Evolutionary conservation across 2,113 vertebrate species (phyloP).

Genomic region (Aphelocoma coerulescens): DNA sequence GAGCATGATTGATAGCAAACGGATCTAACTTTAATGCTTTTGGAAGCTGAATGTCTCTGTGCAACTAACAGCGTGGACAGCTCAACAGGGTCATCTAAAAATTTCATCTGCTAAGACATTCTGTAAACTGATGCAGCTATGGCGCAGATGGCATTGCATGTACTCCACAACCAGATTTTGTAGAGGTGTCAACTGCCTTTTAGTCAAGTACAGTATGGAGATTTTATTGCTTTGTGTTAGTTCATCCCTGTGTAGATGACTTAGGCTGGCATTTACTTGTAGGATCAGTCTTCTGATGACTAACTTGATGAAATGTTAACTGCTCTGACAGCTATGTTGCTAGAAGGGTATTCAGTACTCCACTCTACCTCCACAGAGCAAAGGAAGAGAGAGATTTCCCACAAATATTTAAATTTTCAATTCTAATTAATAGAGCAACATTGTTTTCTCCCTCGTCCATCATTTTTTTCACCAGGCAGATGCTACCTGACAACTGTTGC

Average conservation of each 20-base stretch:
- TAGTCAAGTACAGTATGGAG: not conserved
- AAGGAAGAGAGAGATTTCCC: not conserved
- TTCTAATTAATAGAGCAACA: not conserved
- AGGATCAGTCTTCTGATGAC: not conserved
- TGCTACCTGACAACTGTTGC: not conserved
- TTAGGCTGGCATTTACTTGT: not conserved
- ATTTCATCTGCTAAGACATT: slow-evolving; percentile 6
- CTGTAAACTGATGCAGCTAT: not conserved
- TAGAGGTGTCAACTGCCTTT: not conserved
- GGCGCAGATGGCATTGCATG: not conserved
- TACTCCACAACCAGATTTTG: not conserved
- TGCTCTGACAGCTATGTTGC: not conserved
- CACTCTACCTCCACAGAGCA: not conserved
- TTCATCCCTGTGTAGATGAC: not conserved
- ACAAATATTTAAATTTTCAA: not conserved
- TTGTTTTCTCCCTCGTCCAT: not conserved
- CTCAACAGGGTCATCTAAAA: slow-evolving; percentile 20
- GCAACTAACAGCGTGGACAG: not conserved
- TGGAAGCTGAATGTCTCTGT: not conserved
- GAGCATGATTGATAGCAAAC: not conserved
- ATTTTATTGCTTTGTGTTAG: not conserved
- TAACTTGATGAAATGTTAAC: not conserved
- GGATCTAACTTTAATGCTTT: not conserved
- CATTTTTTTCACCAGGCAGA: not conserved
- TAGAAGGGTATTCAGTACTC: not conserved